Evolutionary conservation across 2,888 invertebrate genomes (phyloP).

Genomic region (Acanthosepion esculentum): DNA sequence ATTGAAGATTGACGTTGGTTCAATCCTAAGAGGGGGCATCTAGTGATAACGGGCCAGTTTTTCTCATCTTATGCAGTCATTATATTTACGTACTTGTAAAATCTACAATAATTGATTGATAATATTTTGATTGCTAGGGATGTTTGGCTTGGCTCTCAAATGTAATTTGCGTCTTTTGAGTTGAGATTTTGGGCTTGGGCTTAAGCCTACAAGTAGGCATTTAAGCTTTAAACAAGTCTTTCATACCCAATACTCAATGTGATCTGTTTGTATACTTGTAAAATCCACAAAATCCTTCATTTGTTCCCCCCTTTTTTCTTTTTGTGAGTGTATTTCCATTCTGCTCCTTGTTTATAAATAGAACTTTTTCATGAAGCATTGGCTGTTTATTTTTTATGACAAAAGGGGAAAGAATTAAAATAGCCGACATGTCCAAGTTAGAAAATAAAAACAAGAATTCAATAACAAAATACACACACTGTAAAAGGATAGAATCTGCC

Average conservation of each 20-base stretch:
- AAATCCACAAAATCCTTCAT: neutral
- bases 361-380: no score
- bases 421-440: neutral
- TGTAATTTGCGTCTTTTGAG: neutral
- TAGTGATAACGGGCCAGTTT: no score
- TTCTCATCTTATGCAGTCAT: no score
- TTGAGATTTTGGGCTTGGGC: neutral
- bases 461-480: no score
- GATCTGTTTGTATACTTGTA: neutral
- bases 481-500: no score
- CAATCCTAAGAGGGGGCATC: no score
- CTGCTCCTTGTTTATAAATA: neutral
- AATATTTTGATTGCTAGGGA: neutral
- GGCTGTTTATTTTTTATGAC: no score
- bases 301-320: neutral
- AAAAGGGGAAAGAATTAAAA: neutral
- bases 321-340: neutral
- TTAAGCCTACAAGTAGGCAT: neutral
- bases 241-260: neutral
- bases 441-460: no score
- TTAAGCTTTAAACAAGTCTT: neutral
- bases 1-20: no score
- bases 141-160: neutral
- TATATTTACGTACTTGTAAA: no score
- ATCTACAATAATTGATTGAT: neutral